Evolutionary conservation across 2,888 invertebrate species (phyloP), one percentile per base, ranked within the genome.

Genomic region (Tachystola acroxantha): DNA sequence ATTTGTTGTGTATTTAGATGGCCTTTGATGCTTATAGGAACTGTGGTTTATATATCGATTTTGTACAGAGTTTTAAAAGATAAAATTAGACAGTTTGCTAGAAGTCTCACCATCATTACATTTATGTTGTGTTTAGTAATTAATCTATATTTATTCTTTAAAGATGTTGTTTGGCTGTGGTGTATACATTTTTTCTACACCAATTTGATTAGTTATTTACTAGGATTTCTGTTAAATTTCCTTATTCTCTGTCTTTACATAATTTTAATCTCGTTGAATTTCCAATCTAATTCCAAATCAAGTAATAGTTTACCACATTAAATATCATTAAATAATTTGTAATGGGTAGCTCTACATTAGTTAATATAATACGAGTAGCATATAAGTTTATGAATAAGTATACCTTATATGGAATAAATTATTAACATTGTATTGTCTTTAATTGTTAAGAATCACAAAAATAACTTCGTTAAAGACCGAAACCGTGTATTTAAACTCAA

Each of bases 121-220:
- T 85, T 85, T 53, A 53, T 80, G 20, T 51, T 85, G 40, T 85
- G 82, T 53, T 56, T 82, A 38, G 53, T 75, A 6, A 66, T 81
- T 34, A 84, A 80, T 43, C 53, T 79, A 33, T 76, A 85, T 56
- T 61, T 77, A 28, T 62, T 85, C 44, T 71, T 70, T 1, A 76
- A 67, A 43, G 84, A 85, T 41, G 47, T 78, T 1, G 72, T 78
- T 14, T 56, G 63, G 12, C 51, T 80, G 32, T 81, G 71, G 71
- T 79, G 77, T 58, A 48, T 59, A 1, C 32, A 63, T 33, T 68
- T 68, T 0, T 59, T 63, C 36, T 34, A 43, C 10, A 71, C 71
- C 24, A 43, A 56, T 11, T 39, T 82, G 25, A 45, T 72, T 4
- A 71, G 66, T 49, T 68, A 72, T 37, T 38, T 73, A 10, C 71